Evolutionary conservation across 2,888 invertebrate genomes (phyloP), one percentile per base, ranked within the genome.

Genomic region (Aphodius sticticus): DNA sequence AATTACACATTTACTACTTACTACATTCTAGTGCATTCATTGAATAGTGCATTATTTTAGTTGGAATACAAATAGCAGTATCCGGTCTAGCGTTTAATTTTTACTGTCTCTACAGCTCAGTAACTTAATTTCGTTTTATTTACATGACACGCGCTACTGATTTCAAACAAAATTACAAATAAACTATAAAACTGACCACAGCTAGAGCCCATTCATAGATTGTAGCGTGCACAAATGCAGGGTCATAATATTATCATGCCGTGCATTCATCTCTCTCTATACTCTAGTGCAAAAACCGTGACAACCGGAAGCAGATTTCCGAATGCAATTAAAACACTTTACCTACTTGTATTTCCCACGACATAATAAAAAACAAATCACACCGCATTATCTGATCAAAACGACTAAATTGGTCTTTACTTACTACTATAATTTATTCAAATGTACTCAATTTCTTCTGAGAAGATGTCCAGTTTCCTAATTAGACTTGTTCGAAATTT

Each of bases 321-420:
- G 53, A 53, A 53, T 53, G 53, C 53, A 53, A 53, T 53, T 53
- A 53, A 53, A 53, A 53, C 53, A 53, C 53, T 53, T 53, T 53
- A 53, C 53, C 53, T 53, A 2, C 53, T 53, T 5, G 7, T 53
- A 53, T 53, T 53, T 53, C 53, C 53, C 53, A 53, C 53, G 53
- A 53, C 53, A 53, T 53, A 53, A 53, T 53, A 53, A 53, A 53
- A 53, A 53, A 53, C 53, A 53, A 53, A 53, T 53, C 53, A 53
- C 53, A 53, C 12, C 53, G 53, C 12, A 53, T 53, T 53, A 53
- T 53, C 53, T 53, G 53, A 53, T 53, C 53, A 12, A 53, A 53
- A 53, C 53, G 53, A 53, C 53, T 53, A 53, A 26, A 53, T 53
- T 53, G 53, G 53, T 53, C 53, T 53, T 53, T 53, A 53, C 26